Conservation (phyloP, 2,888 invertebrate species). For the Caenorhabditis macrosperma region DNA sequence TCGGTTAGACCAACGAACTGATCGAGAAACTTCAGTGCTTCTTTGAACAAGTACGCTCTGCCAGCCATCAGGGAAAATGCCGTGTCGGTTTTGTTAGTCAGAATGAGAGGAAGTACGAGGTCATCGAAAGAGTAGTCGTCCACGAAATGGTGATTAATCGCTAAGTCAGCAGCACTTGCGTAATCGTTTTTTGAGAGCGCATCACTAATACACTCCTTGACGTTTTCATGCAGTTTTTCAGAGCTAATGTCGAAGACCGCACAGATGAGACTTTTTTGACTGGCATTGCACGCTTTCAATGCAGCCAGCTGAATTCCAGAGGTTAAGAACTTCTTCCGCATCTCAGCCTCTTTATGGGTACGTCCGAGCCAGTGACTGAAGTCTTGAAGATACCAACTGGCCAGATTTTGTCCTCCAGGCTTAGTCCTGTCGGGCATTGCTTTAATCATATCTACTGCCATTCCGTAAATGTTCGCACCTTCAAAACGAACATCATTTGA, state of each 20-base stretch:
- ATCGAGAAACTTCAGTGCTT: slow-evolving; percentile 23
- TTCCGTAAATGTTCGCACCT: slow-evolving; percentile 25
- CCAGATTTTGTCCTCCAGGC: slow-evolving; percentile 2
- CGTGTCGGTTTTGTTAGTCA: neutral
- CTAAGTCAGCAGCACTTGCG: slow-evolving; percentile 28
- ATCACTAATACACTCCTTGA: neutral
- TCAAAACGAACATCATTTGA: neutral
- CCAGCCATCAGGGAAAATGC: slow-evolving; percentile 25
- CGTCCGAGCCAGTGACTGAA: slow-evolving; percentile 25
- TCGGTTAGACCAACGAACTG: slow-evolving; percentile 4
- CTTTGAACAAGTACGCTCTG: neutral
- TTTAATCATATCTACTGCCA: slow-evolving; percentile 33
- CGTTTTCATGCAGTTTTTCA: slow-evolving; percentile 10
- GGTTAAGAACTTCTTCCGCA: slow-evolving; percentile 15
- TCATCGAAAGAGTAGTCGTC: slow-evolving; percentile 6
- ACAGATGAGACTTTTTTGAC: slow-evolving; percentile 17
- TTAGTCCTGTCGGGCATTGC: slow-evolving; percentile 50
- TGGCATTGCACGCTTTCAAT: neutral
- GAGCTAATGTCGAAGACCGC: slow-evolving; percentile 20
- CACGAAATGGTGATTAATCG: slow-evolving; percentile 3
- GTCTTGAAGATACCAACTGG: slow-evolving; percentile 22
- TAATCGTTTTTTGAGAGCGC: slow-evolving; percentile 26
- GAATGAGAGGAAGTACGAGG: slow-evolving; percentile 27
- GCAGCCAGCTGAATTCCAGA: slow-evolving; percentile 15
- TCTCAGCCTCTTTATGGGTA: neutral